Evolutionary conservation across 2,113 vertebrate genomes (phyloP), one percentile per base, ranked within the genome.

Genomic region (Cyanocitta stelleri): DNA sequence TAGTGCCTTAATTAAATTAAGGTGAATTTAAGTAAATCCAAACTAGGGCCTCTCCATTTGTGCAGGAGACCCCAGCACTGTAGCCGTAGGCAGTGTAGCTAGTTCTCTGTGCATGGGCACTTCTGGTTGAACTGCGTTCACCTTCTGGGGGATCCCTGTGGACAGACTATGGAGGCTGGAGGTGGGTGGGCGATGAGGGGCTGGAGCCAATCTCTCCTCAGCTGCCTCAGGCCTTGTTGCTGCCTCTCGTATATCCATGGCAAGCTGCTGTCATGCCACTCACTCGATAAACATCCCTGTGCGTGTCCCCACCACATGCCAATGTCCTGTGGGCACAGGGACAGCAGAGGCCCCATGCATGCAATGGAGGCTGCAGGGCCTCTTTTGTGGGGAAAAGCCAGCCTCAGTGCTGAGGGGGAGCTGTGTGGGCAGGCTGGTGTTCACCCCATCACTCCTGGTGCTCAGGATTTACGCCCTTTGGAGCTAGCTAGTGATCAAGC

Each of bases 221-320:
- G 61, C 61, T 59, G 29, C 24, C 39, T 55, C 44, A 67, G 54
- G 59, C 56, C 55, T 29, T 11, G 11, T 37, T 2, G 4, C 39
- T 44, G 44, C 56, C 51, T 59, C 89, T 30, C 1, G 0, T 20
- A 2, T 11, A 5, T 26, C 35, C 32, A 8, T 2, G 35, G 67
- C 0, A 3, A 67, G 69, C 49, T 55, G 61, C 54, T 26, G 4
- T 48, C 0, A 0, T 24, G 52, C 13, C 3, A 1, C 17, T 58
- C n/a, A 4, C n/a, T 69, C 64, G 8, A 10, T 27, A 2, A 11
- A 8, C 4, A 1, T 37, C 20, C 26, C 61, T 4, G 9, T n/a
- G 24, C 1, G 2, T 56, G 43, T 39, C 62, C 6, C 32, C 35
- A 23, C 79, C 48, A 0, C 0, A 2, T 30, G 52, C 76, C 30